Conservation (phyloP, 1,140 invertebrate genomes). For the Drosophila obscura region DNA sequence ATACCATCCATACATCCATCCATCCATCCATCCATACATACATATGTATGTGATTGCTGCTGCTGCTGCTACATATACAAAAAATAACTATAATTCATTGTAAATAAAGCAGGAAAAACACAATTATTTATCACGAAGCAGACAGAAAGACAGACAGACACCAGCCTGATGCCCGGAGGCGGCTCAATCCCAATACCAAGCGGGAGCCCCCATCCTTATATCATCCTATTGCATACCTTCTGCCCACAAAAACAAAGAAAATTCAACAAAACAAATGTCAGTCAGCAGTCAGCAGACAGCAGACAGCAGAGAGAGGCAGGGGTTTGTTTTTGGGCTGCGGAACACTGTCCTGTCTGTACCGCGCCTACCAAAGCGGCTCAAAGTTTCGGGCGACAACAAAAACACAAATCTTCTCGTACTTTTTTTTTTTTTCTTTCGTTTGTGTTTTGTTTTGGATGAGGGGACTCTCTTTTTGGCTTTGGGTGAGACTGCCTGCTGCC, state of each 20-base stretch:
- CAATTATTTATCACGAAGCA: constrained; percentile 77
- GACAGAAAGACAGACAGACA: constrained; percentile 58
- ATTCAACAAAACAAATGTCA: constrained; percentile 73
- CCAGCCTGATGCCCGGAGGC: constrained; percentile 33
- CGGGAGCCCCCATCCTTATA: constrained; percentile 1
- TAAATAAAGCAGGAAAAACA: constrained; percentile 74
- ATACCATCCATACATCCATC: background rate
- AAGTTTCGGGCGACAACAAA: constrained; percentile 62
- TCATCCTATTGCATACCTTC: background rate
- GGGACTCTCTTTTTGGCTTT: constrained; percentile 20
- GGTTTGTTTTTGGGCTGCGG: background rate
- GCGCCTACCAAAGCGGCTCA: constrained; percentile 66
- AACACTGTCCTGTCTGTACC: constrained; percentile 29
- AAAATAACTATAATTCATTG: constrained; percentile 79
- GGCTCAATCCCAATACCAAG: constrained; percentile 4
- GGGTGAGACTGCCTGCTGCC: constrained; percentile 27
- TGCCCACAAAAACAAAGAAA: constrained; percentile 39
- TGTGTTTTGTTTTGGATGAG: background rate
- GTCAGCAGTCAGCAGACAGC: constrained; percentile 40
- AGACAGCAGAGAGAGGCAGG: constrained; percentile 1
- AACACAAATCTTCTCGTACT: constrained; percentile 55
- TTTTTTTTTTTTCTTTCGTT: constrained; percentile 10
- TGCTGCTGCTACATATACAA: constrained; percentile 11
- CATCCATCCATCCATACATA: constrained; percentile 5
- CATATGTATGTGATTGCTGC: constrained; percentile 37